Percentiles rank a stretch among this genome's conserved stretches.
phyloP scores from a whole-genome alignment of 2,113 vertebrate genomes.

The Atlantisia rogersi region DNA sequence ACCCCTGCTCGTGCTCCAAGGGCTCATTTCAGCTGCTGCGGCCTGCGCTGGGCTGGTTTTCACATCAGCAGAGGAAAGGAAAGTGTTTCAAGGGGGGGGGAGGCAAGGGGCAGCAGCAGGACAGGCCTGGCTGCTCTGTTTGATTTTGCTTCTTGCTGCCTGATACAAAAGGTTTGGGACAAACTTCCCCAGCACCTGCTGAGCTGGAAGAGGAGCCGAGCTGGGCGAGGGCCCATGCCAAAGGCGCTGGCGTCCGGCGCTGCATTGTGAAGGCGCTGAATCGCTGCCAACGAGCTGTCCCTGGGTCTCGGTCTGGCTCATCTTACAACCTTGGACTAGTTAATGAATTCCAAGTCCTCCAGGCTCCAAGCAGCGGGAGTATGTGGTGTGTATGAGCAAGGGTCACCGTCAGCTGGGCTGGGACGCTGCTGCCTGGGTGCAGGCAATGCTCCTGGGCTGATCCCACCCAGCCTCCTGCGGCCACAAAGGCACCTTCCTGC shows the following conservation, averaged over 20 bases:
- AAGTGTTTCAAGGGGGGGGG: background rate
- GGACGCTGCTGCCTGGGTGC: fast-evolving
- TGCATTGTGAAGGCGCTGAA: background rate
- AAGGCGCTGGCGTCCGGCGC: background rate
- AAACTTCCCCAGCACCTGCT: background rate
- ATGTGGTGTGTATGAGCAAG: background rate
- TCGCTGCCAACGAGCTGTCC: background rate
- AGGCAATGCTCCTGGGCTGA: background rate
- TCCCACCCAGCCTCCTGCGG: background rate
- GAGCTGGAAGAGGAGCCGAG: background rate
- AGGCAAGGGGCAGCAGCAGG: background rate
- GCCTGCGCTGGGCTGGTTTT: background rate
- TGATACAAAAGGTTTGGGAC: background rate
- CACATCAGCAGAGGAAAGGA: background rate
- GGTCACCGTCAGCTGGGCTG: background rate
- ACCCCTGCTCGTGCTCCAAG: background rate
- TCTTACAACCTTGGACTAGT: background rate
- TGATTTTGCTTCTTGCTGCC: background rate
- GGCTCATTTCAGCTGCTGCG: background rate
- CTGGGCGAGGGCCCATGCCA: background rate
- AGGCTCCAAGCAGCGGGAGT: background rate
- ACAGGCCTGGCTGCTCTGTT: background rate
- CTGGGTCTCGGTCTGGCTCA: background rate
- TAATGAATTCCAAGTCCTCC: background rate
- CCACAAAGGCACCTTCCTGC: background rate